Base-by-base conservation (phyloP, 2,113 vertebrate species). In the Myiagra hebetior region DNA sequence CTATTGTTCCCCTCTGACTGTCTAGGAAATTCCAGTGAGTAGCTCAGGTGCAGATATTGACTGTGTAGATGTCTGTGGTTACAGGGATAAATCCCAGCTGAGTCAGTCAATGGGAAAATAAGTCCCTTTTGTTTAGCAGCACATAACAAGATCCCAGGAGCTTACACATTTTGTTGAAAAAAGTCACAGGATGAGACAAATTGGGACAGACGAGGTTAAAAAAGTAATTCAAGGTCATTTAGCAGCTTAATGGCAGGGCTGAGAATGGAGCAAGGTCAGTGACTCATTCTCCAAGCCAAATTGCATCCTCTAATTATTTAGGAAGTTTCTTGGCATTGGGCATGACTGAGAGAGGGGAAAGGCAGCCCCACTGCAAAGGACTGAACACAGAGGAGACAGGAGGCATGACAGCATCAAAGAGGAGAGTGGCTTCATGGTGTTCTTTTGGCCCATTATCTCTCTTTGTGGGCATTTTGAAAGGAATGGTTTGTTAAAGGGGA, bases 151-250 rank as follows among this genome's bases (percentile, higher is more conserved):
- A 86, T 63, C 37, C 64, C 13, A 64, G 64, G 24, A 59, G 37
- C 65, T 85, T 72, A 60, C 30, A 37, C 0, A 1, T 87, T 81
- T 75, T 59, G 28, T 56, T 85, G 78, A 50, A 80, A 84, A 92
- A 89, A 79, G 55, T 89, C 79, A 86, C 37, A 85, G 70, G 77
- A 88, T 77, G 79, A 87, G 84, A 89, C 86, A 89, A 41, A 81
- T 68, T 72, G 76, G 60, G 81, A 78, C 60, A 91, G 91, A 87
- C 0, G 1, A 68, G 91, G 89, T 94, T 91, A 87, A 81, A 85
- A 73, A 68, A 16, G 56, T 95, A 91, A 79, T 91, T 92, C 62
- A 56, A 92, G 95, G 89, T 96, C 91, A 96, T 84, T 93, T 92
- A 86, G 42, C 86, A 89, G 60, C 65, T 77, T 91, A 93, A 94